Evolutionary conservation across 1,140 invertebrate species (phyloP).

Genomic region (Neocloeon triangulifer): DNA sequence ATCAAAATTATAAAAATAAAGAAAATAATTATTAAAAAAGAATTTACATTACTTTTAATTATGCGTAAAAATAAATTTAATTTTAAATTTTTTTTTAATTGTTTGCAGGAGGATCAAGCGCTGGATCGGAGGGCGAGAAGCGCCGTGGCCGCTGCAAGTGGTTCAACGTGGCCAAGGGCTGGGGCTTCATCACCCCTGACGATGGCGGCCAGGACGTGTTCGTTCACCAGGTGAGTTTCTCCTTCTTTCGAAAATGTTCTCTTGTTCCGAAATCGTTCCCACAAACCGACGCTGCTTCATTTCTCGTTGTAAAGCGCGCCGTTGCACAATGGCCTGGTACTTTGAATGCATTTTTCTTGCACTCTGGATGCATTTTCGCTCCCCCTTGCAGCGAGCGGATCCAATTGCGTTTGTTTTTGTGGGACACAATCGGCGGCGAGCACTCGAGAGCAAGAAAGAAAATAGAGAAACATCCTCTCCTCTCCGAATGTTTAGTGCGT

Average conservation of each 20-base stretch:
- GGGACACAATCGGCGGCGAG: too few species aligned
- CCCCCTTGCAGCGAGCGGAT: too few species aligned
- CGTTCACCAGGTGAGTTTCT: constrained; percentile 55
- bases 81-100: too few species aligned
- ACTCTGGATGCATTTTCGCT: too few species aligned
- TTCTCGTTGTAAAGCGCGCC: neutral
- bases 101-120: too few species aligned
- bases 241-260: neutral
- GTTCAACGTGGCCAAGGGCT: constrained; percentile 84
- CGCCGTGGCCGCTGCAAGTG: constrained; percentile 68
- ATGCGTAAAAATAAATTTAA: too few species aligned
- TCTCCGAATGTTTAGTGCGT: too few species aligned
- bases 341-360: neutral
- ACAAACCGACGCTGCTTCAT: neutral
- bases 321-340: neutral
- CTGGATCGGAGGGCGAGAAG: constrained; percentile 20
- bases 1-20: too few species aligned
- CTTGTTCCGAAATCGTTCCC: neutral
- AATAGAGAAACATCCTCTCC: neutral
- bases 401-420: too few species aligned
- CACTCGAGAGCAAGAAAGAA: neutral
- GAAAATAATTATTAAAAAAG: too few species aligned
- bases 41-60: too few species aligned
- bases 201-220: constrained; percentile 75
- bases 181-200: constrained; percentile 75